Evolutionary conservation across 2,888 invertebrate species (phyloP).

Genomic region (Diplolepis rosae): DNA sequence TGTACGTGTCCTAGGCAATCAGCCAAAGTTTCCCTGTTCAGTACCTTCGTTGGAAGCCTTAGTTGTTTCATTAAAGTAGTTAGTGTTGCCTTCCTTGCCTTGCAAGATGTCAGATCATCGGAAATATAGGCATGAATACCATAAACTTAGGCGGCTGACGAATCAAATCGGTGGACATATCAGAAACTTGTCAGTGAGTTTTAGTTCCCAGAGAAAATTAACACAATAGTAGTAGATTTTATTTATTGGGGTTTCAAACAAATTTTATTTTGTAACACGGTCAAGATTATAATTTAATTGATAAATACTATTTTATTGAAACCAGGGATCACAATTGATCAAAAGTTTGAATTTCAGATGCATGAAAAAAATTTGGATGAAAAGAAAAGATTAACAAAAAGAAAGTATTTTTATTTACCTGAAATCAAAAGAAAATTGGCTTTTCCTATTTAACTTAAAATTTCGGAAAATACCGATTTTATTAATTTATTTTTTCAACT

Average conservation of each 20-base stretch:
- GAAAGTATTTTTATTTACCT: too few species aligned
- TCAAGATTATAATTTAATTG: too few species aligned
- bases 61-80: conserved; percentile 33
- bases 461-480: too few species aligned
- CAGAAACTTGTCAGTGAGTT: conserved; percentile 64
- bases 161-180: conserved; percentile 64
- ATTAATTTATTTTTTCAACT: too few species aligned
- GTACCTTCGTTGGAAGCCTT: conserved; percentile 34
- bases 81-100: conserved; percentile 3
- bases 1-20: conserved; percentile 56
- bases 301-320: too few species aligned
- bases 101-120: conserved; percentile 54
- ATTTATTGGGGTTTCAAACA: neutral
- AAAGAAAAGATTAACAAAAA: too few species aligned
- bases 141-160: conserved; percentile 62
- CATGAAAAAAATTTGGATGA: too few species aligned
- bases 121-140: conserved; percentile 65
- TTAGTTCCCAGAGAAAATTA: conserved; percentile 46
- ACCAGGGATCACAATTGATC: too few species aligned
- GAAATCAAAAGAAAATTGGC: too few species aligned
- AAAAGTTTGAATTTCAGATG: too few species aligned
- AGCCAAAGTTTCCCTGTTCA: conserved; percentile 56
- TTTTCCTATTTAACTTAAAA: too few species aligned
- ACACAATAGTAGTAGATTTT: neutral
- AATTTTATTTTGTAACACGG: too few species aligned